These are phyloP conservation scores for Takifugu bimaculatus DNA, from an alignment of 2,113 vertebrate genomes.

Conservation along the genomic window DNA sequence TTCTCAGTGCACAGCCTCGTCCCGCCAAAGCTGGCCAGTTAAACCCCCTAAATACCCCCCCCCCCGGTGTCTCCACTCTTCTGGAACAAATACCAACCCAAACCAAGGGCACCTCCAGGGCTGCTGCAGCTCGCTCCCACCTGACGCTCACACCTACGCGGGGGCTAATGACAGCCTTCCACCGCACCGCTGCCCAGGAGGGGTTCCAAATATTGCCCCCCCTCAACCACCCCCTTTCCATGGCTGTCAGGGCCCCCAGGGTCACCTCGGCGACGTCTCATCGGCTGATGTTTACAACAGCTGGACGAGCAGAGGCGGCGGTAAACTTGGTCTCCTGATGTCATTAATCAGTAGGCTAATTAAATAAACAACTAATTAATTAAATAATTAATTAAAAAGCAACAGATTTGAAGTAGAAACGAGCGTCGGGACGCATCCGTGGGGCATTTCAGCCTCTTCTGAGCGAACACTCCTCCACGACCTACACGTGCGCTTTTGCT, in stretches of 20 bases:
- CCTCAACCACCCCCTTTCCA: not conserved
- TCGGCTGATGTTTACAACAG: not conserved
- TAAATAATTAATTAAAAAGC: too few relatives aligned
- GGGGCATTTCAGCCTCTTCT: constrained; percentile 11
- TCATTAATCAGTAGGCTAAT: too few relatives aligned
- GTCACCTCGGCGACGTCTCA: constrained; percentile 7
- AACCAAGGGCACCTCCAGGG: constrained; percentile 73
- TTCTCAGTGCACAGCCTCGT: constrained; percentile 6
- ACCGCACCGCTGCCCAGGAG: constrained; percentile 37
- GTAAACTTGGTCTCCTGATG: too few relatives aligned
- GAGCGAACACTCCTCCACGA: too few relatives aligned
- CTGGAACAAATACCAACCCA: constrained; percentile 62
- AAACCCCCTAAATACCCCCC: constrained; percentile 33
- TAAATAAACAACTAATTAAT: too few relatives aligned
- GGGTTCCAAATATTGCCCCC: constrained; percentile 38
- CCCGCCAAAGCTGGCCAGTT: constrained; percentile 22
- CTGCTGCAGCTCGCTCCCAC: constrained; percentile 54
- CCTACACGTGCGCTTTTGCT: too few relatives aligned
- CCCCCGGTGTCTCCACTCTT: not conserved
- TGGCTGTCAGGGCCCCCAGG: constrained; percentile 29
- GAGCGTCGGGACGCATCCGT: not conserved
- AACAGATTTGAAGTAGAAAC: not conserved
- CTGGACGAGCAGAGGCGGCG: not conserved
- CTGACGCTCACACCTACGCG: constrained; percentile 63
- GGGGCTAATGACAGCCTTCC: constrained; percentile 56